Evolutionary conservation across 2,888 invertebrate species (phyloP).

Genomic region (Smittia aterrima): DNA sequence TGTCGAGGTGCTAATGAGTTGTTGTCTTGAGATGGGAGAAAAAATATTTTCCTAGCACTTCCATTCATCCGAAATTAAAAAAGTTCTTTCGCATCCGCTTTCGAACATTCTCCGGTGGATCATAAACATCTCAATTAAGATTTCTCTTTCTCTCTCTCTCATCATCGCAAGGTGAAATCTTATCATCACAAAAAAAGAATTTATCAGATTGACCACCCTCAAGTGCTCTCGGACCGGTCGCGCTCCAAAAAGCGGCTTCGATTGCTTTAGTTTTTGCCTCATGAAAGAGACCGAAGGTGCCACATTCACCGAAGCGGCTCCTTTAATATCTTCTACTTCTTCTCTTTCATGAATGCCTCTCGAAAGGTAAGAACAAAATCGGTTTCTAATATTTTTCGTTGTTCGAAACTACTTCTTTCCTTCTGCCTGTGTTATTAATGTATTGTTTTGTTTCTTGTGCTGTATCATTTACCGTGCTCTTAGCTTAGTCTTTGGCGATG

Average conservation of each 20-base stretch:
- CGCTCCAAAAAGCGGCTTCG: constrained; percentile 11
- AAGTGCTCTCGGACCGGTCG: constrained; percentile 5
- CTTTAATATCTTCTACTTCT: constrained; percentile 39
- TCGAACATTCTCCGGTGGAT: neutral
- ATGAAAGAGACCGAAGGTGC: constrained; percentile 41
- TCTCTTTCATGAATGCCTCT: constrained; percentile 27
- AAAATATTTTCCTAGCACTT: constrained; percentile 28
- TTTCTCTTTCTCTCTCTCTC: neutral
- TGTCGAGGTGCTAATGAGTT: constrained; percentile 39
- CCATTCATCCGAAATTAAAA: constrained; percentile 11
- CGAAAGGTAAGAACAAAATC: constrained; percentile 38
- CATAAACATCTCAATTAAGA: constrained; percentile 22
- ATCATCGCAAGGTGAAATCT: neutral
- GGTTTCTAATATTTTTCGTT: constrained; percentile 30
- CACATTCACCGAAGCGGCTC: constrained; percentile 39
- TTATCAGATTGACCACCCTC: constrained; percentile 39
- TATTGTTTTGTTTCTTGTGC: constrained; percentile 41
- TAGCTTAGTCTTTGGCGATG: neutral
- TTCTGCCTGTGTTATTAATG: constrained; percentile 38
- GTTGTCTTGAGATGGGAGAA: too few species aligned
- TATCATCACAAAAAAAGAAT: neutral
- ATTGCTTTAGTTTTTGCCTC: neutral
- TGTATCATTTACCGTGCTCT: constrained; percentile 39
- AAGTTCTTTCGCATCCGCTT: neutral
- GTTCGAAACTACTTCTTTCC: constrained; percentile 39